Base-by-base conservation (phyloP, 2,888 invertebrate genomes). In the Synergus japonicus region DNA sequence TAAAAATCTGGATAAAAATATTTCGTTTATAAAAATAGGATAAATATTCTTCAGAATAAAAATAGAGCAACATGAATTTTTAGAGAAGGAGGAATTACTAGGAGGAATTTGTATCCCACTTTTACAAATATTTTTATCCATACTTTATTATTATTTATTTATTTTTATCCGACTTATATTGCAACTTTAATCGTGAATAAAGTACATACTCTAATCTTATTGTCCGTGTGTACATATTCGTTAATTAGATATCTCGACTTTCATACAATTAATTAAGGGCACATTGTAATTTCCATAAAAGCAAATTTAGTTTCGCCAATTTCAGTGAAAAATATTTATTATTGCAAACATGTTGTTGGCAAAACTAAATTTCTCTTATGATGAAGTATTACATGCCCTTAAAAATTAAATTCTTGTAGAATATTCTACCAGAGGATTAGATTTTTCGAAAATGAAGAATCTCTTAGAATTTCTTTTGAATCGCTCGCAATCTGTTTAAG, bases 401-500 rank as follows among this genome's bases (percentile, higher is more conserved):
- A 13, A 49, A 49, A 15, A 15, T 15, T 13, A 49, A 49, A 49
- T 49, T 49, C 7, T 4, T 2, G 0, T 15, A 49, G 0, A 15
- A 49, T 49, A 49, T 49, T 15, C 49, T 15, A 4, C 15, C 49
- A 1, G 49, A 49, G 49, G 49, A 13, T 5, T 49, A 49, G 49
- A 49, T n/a, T 49, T 49, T 49, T 49, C 49, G 49, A 49, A 49
- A 49, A 49, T 49, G 49, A 49, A 49, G 49, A 49, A 49, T 49
- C 49, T 49, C 15, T 15, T 7, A 15, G 41, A 41, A 43, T 9
- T 37, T 8, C 5, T 13, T n/a, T 43, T 65, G 9, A 41, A 65
- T 43, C 65, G 65, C 65, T n/a, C 15, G 65, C 65, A 43, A 65
- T 65, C 43, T 7, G n/a, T 41, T 15, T 8, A 65, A 65, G 7